phyloP scores from a whole-genome alignment of 2,888 invertebrate genomes.

The Drosophila picticornis region DNA sequence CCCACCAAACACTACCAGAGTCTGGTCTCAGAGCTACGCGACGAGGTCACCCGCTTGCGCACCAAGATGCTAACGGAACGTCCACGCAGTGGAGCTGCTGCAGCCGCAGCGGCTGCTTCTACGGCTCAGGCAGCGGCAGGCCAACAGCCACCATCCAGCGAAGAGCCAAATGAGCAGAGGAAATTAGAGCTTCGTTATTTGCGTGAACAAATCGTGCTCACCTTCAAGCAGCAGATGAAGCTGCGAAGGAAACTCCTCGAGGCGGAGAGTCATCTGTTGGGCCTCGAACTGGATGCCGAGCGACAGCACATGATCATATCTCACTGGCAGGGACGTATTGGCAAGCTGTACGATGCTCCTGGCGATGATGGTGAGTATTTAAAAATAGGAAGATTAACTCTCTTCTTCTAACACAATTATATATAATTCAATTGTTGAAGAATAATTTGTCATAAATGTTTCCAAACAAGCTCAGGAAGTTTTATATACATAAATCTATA shows the following conservation, averaged over 20 bases:
- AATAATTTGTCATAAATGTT: not conserved
- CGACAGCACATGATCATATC: slow-evolving; percentile 93
- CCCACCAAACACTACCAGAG: slow-evolving; percentile 85
- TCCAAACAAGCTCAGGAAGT: too few relatives aligned
- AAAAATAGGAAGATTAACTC: not conserved
- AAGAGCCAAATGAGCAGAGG: slow-evolving; percentile 85
- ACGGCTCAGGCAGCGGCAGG: slow-evolving; percentile 5
- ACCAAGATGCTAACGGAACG: slow-evolving; percentile 92
- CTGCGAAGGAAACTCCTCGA: slow-evolving; percentile 94
- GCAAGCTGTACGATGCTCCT: slow-evolving; percentile 86
- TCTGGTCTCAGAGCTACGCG: slow-evolving; percentile 87
- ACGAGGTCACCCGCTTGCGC: slow-evolving; percentile 92
- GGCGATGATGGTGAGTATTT: slow-evolving; percentile 81
- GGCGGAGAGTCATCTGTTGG: slow-evolving; percentile 94
- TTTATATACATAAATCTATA: not conserved
- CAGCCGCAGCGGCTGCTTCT: slow-evolving; percentile 35
- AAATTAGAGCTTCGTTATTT: slow-evolving; percentile 88
- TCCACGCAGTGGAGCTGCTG: slow-evolving; percentile 85
- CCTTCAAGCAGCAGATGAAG: slow-evolving; percentile 97
- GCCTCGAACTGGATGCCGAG: slow-evolving; percentile 94
- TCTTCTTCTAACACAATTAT: too few relatives aligned
- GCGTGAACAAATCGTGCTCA: slow-evolving; percentile 93
- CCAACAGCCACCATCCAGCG: slow-evolving; percentile 65
- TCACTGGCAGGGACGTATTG: slow-evolving; percentile 95
- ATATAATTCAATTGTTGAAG: not conserved